phyloP scores from a whole-genome alignment of 2,797 vertebrate species.

The Novumbra hubbsi region DNA sequence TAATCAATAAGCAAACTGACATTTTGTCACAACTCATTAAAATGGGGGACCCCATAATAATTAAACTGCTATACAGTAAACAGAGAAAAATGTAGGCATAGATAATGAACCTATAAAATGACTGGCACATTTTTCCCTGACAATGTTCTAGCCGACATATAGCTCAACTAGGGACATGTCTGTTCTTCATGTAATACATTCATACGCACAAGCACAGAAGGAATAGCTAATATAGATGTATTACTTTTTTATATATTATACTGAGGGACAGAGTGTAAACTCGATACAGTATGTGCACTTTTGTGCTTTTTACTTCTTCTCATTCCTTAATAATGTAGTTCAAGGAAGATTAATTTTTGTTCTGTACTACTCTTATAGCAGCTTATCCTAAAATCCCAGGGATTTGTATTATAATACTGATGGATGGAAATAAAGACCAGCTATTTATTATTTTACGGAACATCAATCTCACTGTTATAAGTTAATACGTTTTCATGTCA shows the following conservation, averaged over 20 bases:
- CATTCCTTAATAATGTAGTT: not conserved
- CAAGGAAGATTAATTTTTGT: not conserved
- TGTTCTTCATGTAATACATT: not conserved
- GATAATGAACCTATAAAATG: not conserved
- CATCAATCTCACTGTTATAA: not conserved
- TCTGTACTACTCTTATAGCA: not conserved
- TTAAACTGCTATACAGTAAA: not conserved
- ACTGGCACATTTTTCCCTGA: not conserved
- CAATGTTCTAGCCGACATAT: not conserved
- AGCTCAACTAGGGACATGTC: constrained; percentile 17
- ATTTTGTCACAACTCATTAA: constrained; percentile 47
- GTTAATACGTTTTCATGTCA: not conserved
- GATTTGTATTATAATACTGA: not conserved
- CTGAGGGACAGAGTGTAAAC: not conserved
- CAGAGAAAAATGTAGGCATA: not conserved
- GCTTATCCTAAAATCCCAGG: not conserved
- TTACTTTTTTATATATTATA: not conserved
- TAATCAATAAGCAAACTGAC: constrained; percentile 70
- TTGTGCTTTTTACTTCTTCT: not conserved
- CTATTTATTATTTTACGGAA: not conserved
- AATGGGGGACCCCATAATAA: constrained; percentile 30
- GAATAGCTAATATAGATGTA: not conserved
- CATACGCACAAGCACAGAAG: not conserved
- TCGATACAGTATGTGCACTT: not conserved
- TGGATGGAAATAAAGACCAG: not conserved